Evolutionary conservation across 2,888 invertebrate species (phyloP), one percentile per base, ranked within the genome.

Genomic region (Therioaphis trifolii): DNA sequence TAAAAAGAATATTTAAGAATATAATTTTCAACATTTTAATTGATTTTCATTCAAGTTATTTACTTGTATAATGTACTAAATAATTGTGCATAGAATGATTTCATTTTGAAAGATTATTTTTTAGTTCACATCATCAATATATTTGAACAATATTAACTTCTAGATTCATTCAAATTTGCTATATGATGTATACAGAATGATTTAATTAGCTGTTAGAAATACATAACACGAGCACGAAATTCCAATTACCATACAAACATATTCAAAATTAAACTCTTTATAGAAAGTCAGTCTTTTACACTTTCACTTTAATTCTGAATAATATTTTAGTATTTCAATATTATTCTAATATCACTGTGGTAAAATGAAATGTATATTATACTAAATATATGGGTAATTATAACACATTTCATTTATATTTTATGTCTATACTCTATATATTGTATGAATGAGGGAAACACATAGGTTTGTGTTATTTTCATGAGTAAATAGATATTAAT

Each of bases 211-310:
- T 9, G 35, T 7, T 18, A 63, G 29, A 63, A 18, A 29, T 63
- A 52, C 52, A 52, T 14, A 52, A 49, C 1, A 52, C 35, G 35
- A 52, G 49, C 24, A 24, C 35, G 52, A 68, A n/a, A n/a, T 49
- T n/a, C 11, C 1, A 12, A 27, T 58, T 58, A 58, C 18, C 43
- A 15, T 27, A 76, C 49, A 68, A 52, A 52, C 21, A 52, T 68
- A 68, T 14, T 63, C 27, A 63, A 46, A 76, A 76, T 18, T 76
- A 63, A 63, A 63, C 29, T 14, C 21, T 66, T 77, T 49, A 49
- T 49, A 78, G 77, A 78, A 78, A 68, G 24, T 78, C 77, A 78
- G 77, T 78, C 77, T 78, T 68, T 78, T 24, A 18, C 66, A 78
- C 66, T 52, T 77, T 66, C n/a, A n/a, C 43, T 18, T 24, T 27